Percentiles rank a stretch among this genome's conserved stretches.
Conservation (phyloP, 2,113 vertebrate genomes). For the Cebus imitator region DNA sequence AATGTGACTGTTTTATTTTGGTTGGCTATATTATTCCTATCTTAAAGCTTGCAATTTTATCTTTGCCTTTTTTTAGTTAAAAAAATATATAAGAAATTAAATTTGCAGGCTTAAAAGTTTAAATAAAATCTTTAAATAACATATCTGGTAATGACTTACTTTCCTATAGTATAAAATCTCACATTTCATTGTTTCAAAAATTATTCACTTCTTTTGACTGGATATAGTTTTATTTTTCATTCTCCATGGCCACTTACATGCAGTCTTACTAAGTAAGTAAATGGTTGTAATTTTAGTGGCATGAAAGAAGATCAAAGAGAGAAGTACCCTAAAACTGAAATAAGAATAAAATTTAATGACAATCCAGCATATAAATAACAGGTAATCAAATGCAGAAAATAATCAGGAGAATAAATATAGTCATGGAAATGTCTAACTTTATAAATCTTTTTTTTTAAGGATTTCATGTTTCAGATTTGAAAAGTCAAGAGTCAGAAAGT, state of each 20-base stretch:
- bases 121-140: constrained; percentile 46
- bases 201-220: neutral
- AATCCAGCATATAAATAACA: neutral
- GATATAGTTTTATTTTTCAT: constrained; percentile 37
- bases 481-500: neutral
- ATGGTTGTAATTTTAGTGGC: neutral
- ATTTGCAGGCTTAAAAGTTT: constrained; percentile 34
- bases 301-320: neutral
- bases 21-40: neutral
- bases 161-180: constrained; percentile 42
- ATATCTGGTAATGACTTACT: constrained; percentile 19
- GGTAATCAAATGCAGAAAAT: neutral
- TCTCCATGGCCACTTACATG: neutral
- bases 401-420: neutral
- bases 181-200: neutral
- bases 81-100: constrained; percentile 56
- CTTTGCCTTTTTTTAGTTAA: constrained; percentile 39
- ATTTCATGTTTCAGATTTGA: neutral
- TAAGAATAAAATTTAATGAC: neutral
- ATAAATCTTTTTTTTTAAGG: neutral
- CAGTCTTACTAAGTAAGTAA: neutral
- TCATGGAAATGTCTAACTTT: neutral
- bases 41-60: constrained; percentile 31
- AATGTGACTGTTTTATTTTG: neutral
- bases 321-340: neutral